Base-by-base conservation (phyloP, 2,888 invertebrate species). In the Agonum fuliginosum region DNA sequence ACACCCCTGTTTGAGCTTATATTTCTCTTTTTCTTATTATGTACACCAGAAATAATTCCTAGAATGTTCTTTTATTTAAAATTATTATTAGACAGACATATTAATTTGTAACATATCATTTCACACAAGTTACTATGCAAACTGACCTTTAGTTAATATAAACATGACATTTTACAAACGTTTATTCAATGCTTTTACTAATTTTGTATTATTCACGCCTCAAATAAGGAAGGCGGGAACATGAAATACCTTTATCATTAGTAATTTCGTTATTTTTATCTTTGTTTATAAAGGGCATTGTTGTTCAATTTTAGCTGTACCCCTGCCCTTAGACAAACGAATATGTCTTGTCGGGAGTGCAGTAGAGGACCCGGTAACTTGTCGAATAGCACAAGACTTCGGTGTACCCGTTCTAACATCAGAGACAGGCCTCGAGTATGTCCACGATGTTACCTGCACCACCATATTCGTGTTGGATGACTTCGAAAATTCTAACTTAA, bases 401-500 rank as follows among this genome's bases (percentile, higher is more conserved):
- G 89, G 89, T 74, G 88, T 92, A 78, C 91, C 92, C 80, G 89
- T 93, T 81, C 87, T 91, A 58, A 89, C 87, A 80, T 92, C 92
- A 80, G 89, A 89, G 84, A 90, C 89, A 82, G 93, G 92, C 77
- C 83, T 87, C 82, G 92, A 92, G 84, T 89, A 89, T 84, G 82
- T 90, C 79, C 88, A 89, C 79, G 91, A 92, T 83, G 87, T 87
- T 54, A 86, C 88, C 51, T 90, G 90, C 86, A 90, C 91, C 82
- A 93, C 92, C 65, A 89, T 92, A 82, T 95, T 94, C 87, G 91
- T 95, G 83, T 87, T 95, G 80, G 90, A 93, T 69, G 91, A 91
- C 80, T 95, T 95, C 86, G 92, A 93, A 80, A 93, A 93, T 70
- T 90, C 91, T 78, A 89, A 92, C 79, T 95, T 91, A 86, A 91